Conservation (phyloP, 2,113 vertebrate genomes). For the Dasyurus viverrinus region DNA sequence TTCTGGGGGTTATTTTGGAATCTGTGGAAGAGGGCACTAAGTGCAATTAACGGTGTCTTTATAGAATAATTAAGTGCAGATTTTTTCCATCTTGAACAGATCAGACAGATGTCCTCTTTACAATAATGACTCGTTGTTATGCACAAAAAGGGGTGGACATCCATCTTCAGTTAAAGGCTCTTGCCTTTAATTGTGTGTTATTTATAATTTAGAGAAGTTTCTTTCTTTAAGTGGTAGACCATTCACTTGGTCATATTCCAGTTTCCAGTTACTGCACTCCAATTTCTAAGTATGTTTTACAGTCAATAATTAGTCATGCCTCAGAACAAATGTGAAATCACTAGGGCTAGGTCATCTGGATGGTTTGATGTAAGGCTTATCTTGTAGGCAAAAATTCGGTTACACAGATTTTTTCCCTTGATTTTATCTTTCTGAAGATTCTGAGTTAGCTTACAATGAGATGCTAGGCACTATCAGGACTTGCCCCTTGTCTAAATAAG, state of each 20-base stretch:
- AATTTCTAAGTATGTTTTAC: slow-evolving; percentile 33
- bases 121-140: background rate
- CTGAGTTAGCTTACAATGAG: background rate
- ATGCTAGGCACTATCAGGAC: background rate
- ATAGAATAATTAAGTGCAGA: slow-evolving; percentile 23
- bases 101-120: slow-evolving; percentile 10
- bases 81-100: slow-evolving; percentile 39
- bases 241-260: slow-evolving; percentile 28
- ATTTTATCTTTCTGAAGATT: background rate
- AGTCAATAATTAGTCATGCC: slow-evolving; percentile 6
- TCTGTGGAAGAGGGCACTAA: background rate
- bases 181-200: slow-evolving; percentile 38
- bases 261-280: background rate
- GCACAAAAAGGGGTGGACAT: slow-evolving; percentile 31
- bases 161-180: slow-evolving; percentile 9
- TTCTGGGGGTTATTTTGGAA: background rate
- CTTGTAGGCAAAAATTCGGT: background rate
- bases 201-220: slow-evolving; percentile 45
- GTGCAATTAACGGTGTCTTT: background rate
- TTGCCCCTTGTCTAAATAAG: background rate
- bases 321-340: slow-evolving; percentile 11
- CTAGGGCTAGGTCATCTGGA: background rate
- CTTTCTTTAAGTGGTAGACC: slow-evolving; percentile 42
- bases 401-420: background rate
- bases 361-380: background rate